Base-by-base conservation (phyloP, 2,113 vertebrate species). In the Sebastes schlegelii region DNA sequence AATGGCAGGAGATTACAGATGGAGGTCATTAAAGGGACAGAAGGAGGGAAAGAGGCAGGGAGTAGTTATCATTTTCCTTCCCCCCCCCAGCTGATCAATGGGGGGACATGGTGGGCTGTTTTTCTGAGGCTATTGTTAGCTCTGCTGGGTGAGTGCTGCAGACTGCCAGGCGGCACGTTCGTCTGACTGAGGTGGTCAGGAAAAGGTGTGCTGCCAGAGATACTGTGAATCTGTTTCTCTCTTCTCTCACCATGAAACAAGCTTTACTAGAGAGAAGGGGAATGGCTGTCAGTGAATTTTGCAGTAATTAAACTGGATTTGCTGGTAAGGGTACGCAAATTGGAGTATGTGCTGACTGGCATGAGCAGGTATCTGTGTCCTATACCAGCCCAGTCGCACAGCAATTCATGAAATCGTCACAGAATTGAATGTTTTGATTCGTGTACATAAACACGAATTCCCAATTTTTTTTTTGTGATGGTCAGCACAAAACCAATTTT, bases 91-190 rank as follows among this genome's bases (percentile, higher is more conserved):
- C 16, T 63, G 80, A 70, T 63, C 72, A 64, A 62, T 66, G 79
- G 64, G 34, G 68, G 60, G 65, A 65, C 34, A 40, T 13, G 76
- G 14, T 58, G 60, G 66, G 70, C 51, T 68, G 60, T 61, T 85
- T 85, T 81, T 61, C 61, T 55, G 68, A 54, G 64, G 77, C 83
- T 90, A 83, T 86, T 89, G 71, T 91, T 88, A 80, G 86, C 90
- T 68, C 42, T 87, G 79, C 21, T 8, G 51, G 79, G 69, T 67
- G 71, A 85, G 16, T 42, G 65, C 62, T 64, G 74, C 83, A 87
- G 57, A 69, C 76, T 66, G 52, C 13, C 77, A 63, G 70, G 21
- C 67, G 80, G 67, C 12, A 43, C 23, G 16, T 86, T 84, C 5
- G 5, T 66, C 57, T 43, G 67, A 66, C 49, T 67, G 80, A 76